phyloP scores from a whole-genome alignment of 2,797 vertebrate species.

The Pempheris klunzingeri region DNA sequence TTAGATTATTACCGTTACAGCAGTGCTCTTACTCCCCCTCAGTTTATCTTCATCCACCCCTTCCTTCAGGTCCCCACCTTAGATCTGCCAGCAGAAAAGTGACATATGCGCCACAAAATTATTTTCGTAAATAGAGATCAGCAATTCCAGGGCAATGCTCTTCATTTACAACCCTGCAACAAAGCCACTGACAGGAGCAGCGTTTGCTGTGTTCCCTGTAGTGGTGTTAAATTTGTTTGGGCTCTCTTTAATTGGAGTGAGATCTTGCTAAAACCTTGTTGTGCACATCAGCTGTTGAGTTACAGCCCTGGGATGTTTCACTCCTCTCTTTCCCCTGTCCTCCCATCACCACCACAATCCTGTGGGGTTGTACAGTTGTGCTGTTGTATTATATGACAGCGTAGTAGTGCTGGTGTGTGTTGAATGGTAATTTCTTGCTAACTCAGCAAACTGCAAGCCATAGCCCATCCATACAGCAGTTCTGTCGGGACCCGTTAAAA shows the following conservation, averaged over 20 bases:
- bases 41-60: slow-evolving; percentile 12
- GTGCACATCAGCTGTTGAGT: slow-evolving; percentile 32
- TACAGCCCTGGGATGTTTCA: slow-evolving; percentile 18
- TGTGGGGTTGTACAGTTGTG: slow-evolving; percentile 49
- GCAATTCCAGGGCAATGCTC: slow-evolving; percentile 25
- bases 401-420: slow-evolving; percentile 58
- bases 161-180: slow-evolving; percentile 30
- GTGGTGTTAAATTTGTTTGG: slow-evolving; percentile 26
- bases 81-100: slow-evolving; percentile 7
- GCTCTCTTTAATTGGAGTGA: slow-evolving; percentile 33
- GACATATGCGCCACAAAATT: background rate
- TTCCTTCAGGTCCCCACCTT: background rate
- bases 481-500: slow-evolving; percentile 74
- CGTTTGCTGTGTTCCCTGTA: slow-evolving; percentile 14
- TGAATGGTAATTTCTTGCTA: slow-evolving; percentile 80
- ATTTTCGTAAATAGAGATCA: slow-evolving; percentile 20
- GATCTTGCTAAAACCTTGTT: slow-evolving; percentile 5
- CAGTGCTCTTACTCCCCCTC: background rate
- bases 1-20: slow-evolving; percentile 25
- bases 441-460: slow-evolving; percentile 56
- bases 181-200: slow-evolving; percentile 12
- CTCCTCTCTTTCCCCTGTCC: background rate
- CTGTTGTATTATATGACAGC: slow-evolving; percentile 67
- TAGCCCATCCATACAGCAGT: slow-evolving; percentile 69
- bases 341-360: slow-evolving; percentile 11